These are phyloP conservation scores for Seriola dumerili DNA, from an alignment of 2,113 vertebrate species.

Conservation along the genomic window DNA sequence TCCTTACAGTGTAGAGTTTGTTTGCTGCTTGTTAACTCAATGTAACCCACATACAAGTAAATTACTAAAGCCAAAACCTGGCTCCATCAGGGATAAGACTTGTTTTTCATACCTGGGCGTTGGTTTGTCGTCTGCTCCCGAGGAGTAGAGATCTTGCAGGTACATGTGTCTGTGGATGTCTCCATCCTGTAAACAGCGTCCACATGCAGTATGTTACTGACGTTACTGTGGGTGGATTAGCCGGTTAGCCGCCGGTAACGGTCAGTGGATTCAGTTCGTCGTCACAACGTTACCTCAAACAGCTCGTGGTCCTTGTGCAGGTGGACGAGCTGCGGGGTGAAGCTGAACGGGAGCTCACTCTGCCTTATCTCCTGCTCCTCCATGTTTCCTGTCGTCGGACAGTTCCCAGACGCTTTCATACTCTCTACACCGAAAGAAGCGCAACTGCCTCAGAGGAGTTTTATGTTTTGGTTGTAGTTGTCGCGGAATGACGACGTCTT, in stretches of 20 bases:
- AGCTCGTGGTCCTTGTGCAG: slow-evolving; percentile 83
- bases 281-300: slow-evolving; percentile 83
- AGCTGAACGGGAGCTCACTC: slow-evolving; percentile 73
- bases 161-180: slow-evolving; percentile 91
- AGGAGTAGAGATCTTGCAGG: slow-evolving; percentile 84
- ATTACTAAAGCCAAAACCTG: no score
- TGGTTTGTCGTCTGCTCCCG: slow-evolving; percentile 73
- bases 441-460: accelerated
- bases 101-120: slow-evolving; percentile 53
- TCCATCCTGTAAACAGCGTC: slow-evolving; percentile 84
- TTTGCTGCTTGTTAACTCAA: no score
- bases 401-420: background rate
- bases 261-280: background rate
- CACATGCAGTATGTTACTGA: background rate
- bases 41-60: no score
- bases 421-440: accelerated
- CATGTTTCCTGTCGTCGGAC: background rate
- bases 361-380: background rate
- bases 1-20: no score
- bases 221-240: background rate
- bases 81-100: no score
- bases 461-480: slow-evolving; percentile 9
- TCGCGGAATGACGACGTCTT: slow-evolving; percentile 48
- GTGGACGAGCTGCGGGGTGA: slow-evolving; percentile 76
- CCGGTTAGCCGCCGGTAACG: no score